A percentile compares a stretch with the other conserved stretches of the same genome.
phyloP scores from a whole-genome alignment of 1,140 invertebrate genomes.

The Patella vulgata region DNA sequence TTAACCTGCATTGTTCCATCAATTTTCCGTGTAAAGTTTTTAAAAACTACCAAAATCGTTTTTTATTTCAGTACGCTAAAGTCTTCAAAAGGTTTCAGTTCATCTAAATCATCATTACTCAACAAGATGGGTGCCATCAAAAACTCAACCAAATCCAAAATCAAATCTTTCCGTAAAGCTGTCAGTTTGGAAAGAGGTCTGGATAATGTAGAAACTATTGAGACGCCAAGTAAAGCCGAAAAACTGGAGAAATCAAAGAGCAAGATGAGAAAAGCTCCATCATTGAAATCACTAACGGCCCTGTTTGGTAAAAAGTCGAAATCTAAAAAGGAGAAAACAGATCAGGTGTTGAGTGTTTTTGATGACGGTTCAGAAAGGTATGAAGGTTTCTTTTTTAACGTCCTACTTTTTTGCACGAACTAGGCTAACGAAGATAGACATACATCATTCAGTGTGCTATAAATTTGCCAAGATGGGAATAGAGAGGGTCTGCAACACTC shows the following conservation, averaged over 20 bases:
- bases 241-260: neutral
- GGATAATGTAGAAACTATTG: slow-evolving; percentile 6
- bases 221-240: neutral
- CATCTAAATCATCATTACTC: too few relatives aligned
- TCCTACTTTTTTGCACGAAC: too few relatives aligned
- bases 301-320: slow-evolving; percentile 34
- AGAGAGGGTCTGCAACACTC: too few relatives aligned
- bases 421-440: too few relatives aligned
- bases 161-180: slow-evolving; percentile 29
- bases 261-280: slow-evolving; percentile 34
- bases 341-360: neutral
- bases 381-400: too few relatives aligned
- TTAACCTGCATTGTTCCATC: too few relatives aligned
- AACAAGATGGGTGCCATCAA: slow-evolving; percentile 4
- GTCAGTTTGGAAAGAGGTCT: slow-evolving; percentile 40
- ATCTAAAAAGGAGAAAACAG: slow-evolving; percentile 12
- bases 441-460: too few relatives aligned
- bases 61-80: too few relatives aligned
- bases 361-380: neutral
- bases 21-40: too few relatives aligned
- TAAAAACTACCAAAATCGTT: too few relatives aligned
- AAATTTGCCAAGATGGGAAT: too few relatives aligned
- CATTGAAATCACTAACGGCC: slow-evolving; percentile 37
- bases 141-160: slow-evolving; percentile 20
- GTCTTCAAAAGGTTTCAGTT: too few relatives aligned